These are phyloP conservation scores for Vicugna pacos DNA, from an alignment of 2,113 vertebrate species.

Conservation along the genomic window DNA sequence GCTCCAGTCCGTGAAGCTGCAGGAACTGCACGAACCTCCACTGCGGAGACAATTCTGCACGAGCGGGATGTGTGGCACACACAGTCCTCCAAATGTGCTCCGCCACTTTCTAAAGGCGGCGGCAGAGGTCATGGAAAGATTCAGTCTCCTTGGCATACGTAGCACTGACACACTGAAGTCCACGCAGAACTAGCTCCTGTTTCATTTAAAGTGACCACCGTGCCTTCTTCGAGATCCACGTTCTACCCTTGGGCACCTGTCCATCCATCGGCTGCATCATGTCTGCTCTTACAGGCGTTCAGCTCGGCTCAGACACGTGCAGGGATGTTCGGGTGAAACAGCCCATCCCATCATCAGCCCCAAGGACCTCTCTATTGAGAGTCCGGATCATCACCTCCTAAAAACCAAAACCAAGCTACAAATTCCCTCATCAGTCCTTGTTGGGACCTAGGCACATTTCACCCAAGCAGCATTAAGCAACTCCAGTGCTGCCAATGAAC, in stretches of 20 bases:
- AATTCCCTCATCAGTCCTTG: neutral
- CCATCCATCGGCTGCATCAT: accelerated
- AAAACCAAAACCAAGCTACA: neutral
- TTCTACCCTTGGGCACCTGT: no score
- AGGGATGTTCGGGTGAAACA: neutral
- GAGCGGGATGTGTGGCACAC: neutral
- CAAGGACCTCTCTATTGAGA: neutral
- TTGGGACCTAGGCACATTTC: neutral
- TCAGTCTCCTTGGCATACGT: neutral
- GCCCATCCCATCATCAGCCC: accelerated
- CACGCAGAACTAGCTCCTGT: accelerated
- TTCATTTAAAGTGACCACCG: neutral
- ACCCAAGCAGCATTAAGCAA: neutral
- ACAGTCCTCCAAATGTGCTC: neutral
- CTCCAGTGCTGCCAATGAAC: neutral
- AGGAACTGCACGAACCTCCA: neutral
- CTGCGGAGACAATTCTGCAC: neutral
- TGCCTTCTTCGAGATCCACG: neutral
- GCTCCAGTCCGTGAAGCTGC: neutral
- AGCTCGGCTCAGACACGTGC: accelerated
- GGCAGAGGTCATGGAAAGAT: neutral
- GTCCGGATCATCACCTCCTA: neutral
- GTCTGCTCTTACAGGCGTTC: neutral
- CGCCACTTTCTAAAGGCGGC: neutral
- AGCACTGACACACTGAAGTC: neutral